Evolutionary conservation across 2,888 invertebrate genomes (phyloP).

Genomic region (Eurois occulta): DNA sequence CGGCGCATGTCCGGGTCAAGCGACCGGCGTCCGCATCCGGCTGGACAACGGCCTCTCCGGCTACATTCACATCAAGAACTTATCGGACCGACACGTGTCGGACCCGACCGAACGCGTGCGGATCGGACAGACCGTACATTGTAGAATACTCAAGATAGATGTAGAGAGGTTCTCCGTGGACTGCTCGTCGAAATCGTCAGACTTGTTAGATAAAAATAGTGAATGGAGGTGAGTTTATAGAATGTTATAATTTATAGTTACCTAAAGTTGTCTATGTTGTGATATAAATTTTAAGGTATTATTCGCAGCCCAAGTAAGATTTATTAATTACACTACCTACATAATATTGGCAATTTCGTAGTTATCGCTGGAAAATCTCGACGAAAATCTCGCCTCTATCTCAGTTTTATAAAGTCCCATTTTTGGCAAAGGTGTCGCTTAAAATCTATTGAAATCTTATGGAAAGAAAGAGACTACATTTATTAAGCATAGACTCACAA

Average conservation of each 20-base stretch:
- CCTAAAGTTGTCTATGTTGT: background rate
- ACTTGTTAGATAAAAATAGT: slow-evolving; percentile 96
- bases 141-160: slow-evolving; percentile 98
- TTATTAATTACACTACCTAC: background rate
- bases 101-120: slow-evolving; percentile 98
- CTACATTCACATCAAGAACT: slow-evolving; percentile 97
- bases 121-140: slow-evolving; percentile 95
- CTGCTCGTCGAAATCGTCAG: slow-evolving; percentile 97
- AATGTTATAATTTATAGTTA: background rate
- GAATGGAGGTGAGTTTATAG: slow-evolving; percentile 93
- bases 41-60: slow-evolving; percentile 98
- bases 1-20: slow-evolving; percentile 98
- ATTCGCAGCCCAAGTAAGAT: background rate
- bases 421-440: background rate
- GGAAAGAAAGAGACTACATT: background rate
- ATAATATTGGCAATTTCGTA: background rate
- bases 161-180: slow-evolving; percentile 98
- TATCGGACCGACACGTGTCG: slow-evolving; percentile 97
- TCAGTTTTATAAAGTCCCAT: background rate
- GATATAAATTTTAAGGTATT: background rate
- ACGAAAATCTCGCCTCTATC: background rate
- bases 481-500: background rate
- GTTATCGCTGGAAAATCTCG: background rate
- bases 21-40: slow-evolving; percentile 96
- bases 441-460: background rate